Evolutionary conservation across 2,797 vertebrate species (phyloP).

Genomic region (Sebastes itinus): DNA sequence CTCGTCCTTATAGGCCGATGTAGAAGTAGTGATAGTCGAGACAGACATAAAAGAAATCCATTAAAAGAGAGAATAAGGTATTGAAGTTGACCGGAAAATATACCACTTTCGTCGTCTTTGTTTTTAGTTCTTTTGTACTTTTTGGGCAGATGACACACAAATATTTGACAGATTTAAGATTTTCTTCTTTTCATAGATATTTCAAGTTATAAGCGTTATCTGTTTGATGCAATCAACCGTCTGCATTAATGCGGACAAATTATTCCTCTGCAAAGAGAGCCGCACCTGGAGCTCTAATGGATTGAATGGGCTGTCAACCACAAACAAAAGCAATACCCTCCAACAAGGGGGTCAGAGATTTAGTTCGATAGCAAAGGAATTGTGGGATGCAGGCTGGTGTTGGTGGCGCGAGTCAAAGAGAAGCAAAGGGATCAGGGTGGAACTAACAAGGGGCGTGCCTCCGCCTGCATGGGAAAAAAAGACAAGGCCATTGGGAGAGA

Average conservation of each 20-base stretch:
- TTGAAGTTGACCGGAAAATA: slow-evolving; percentile 49
- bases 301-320: slow-evolving; percentile 66
- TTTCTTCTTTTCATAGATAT: slow-evolving; percentile 8
- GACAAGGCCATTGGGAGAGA: slow-evolving; percentile 65
- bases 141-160: slow-evolving; percentile 29
- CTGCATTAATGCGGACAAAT: slow-evolving; percentile 44
- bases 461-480: slow-evolving; percentile 69
- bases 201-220: slow-evolving; percentile 16
- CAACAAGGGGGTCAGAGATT: slow-evolving; percentile 52
- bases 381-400: slow-evolving; percentile 28
- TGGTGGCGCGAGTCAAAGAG: slow-evolving; percentile 48
- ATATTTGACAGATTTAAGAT: slow-evolving; percentile 46
- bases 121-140: slow-evolving; percentile 24
- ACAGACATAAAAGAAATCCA: slow-evolving; percentile 56
- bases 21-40: slow-evolving; percentile 51
- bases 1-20: slow-evolving; percentile 60
- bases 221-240: slow-evolving; percentile 40
- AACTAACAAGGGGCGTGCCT: slow-evolving; percentile 81
- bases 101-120: slow-evolving; percentile 42
- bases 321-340: slow-evolving; percentile 65
- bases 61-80: slow-evolving; percentile 44
- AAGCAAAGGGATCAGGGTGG: slow-evolving; percentile 60
- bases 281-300: slow-evolving; percentile 76
- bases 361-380: slow-evolving; percentile 43
- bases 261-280: slow-evolving; percentile 38